phyloP scores from a whole-genome alignment of 2,888 invertebrate genomes.

The Ferrisia virgata region DNA sequence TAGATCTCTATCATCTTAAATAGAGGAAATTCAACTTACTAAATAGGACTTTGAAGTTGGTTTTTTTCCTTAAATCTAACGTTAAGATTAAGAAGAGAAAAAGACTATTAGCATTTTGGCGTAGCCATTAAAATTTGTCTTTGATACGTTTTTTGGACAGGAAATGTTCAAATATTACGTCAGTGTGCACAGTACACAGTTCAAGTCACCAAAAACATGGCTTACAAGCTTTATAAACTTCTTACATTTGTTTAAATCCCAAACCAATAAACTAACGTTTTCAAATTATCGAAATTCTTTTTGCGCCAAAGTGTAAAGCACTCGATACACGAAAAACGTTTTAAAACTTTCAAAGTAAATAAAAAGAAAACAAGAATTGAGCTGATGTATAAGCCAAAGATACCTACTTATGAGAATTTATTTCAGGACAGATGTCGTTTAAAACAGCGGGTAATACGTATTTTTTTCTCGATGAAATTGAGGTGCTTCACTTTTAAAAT shows the following conservation, averaged over 20 bases:
- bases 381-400: not conserved
- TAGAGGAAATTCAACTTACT: no score
- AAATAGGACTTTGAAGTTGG: no score
- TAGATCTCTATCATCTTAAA: no score
- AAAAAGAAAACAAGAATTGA: not conserved
- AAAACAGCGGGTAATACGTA: not conserved
- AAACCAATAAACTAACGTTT: slow-evolving; percentile 12
- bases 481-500: not conserved
- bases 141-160: no score
- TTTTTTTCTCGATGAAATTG: not conserved
- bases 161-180: no score
- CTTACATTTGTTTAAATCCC: slow-evolving; percentile 1
- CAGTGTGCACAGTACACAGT: not conserved
- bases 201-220: not conserved
- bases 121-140: no score
- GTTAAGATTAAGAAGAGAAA: no score
- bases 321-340: slow-evolving; percentile 5
- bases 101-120: no score
- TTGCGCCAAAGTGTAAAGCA: not conserved
- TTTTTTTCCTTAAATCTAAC: no score
- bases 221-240: slow-evolving; percentile 2
- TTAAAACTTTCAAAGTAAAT: slow-evolving; percentile 11
- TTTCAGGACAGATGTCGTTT: not conserved
- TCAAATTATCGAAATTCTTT: not conserved
- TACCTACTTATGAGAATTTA: slow-evolving; percentile 16